Evolutionary conservation across 2,888 invertebrate genomes (phyloP).

Genomic region (Onchidella celtica): DNA sequence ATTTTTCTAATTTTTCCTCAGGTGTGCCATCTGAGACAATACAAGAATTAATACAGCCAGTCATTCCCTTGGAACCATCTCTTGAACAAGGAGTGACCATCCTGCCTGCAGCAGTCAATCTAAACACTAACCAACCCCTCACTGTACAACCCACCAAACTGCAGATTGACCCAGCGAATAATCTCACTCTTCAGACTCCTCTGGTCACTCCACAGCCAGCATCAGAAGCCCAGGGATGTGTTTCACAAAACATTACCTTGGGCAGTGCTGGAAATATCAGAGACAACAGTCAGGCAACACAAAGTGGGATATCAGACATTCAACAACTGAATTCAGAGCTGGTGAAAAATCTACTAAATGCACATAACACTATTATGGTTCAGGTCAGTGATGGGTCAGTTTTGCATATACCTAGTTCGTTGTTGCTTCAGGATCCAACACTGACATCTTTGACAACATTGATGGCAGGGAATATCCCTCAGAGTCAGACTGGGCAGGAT

Average conservation of each 20-base stretch:
- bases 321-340: constrained; percentile 14
- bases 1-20: constrained; percentile 7
- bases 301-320: neutral
- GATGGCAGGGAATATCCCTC: neutral
- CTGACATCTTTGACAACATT: neutral
- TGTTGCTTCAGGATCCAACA: constrained; percentile 20
- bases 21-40: too few relatives aligned
- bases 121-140: neutral
- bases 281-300: neutral
- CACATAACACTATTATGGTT: constrained; percentile 28
- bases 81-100: constrained; percentile 1
- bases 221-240: constrained; percentile 30
- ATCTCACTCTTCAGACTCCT: neutral
- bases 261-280: neutral
- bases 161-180: too few relatives aligned
- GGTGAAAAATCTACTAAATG: neutral
- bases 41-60: constrained; percentile 51
- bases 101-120: neutral
- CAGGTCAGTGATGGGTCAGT: constrained; percentile 27
- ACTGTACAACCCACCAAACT: neutral
- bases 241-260: neutral
- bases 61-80: constrained; percentile 48
- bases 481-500: constrained; percentile 1
- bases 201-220: neutral
- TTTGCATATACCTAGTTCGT: constrained; percentile 33